Evolutionary conservation across 2,113 vertebrate species (phyloP).

Genomic region (Canis aureus): DNA sequence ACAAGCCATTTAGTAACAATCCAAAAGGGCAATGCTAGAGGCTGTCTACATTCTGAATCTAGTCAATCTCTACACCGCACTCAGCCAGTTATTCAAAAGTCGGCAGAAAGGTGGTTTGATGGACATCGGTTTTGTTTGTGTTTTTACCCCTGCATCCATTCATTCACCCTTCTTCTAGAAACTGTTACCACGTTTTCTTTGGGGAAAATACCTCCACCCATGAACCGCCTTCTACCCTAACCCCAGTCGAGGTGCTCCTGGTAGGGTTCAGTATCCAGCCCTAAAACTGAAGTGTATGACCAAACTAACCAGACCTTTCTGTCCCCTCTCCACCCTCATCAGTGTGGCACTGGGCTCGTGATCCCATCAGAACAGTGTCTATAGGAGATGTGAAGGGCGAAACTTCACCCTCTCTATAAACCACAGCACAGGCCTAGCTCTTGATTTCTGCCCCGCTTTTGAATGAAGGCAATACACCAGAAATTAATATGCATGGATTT

Average conservation of each 20-base stretch:
- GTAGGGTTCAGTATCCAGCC: neutral
- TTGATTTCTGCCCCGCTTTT: constrained; percentile 38
- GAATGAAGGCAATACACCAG: constrained; percentile 45
- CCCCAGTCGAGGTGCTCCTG: neutral
- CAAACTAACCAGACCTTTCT: neutral
- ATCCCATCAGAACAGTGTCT: neutral
- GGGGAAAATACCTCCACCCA: neutral
- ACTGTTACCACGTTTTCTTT: neutral
- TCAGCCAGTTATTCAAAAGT: neutral
- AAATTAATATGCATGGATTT: constrained; percentile 54
- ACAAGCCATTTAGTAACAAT: neutral
- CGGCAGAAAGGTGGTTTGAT: neutral
- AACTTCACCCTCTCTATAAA: neutral
- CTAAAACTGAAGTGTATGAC: neutral
- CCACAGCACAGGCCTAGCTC: neutral
- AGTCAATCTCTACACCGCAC: neutral
- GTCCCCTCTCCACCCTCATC: neutral
- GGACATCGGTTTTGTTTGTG: neutral
- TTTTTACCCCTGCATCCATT: neutral
- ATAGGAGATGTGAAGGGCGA: neutral
- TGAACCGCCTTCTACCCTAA: too few relatives aligned
- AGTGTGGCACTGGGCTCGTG: neutral
- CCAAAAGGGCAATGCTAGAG: neutral
- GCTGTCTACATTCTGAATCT: neutral
- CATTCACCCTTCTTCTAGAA: neutral